Evolutionary conservation across 2,888 invertebrate genomes (phyloP).

Genomic region (Pemphredon lugubris): DNA sequence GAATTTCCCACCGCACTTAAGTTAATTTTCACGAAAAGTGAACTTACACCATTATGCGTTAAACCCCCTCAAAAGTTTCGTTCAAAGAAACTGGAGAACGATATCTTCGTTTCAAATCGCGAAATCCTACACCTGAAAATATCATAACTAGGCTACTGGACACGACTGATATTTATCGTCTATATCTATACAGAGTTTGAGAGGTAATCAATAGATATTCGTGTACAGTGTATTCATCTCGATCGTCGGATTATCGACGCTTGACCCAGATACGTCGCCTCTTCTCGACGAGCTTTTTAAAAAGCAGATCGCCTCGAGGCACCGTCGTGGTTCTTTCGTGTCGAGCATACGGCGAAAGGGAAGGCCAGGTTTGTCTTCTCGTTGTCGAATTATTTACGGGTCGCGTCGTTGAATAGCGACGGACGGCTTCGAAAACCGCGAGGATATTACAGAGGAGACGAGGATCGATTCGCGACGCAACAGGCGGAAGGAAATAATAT

Average conservation of each 20-base stretch:
- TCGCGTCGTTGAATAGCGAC: constrained; percentile 38
- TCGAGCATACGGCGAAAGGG: background rate
- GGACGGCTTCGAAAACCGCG: constrained; percentile 31
- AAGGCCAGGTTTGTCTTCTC: constrained; percentile 14
- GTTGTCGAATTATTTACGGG: constrained; percentile 37
- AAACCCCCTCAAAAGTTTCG: no score
- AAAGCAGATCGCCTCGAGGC: background rate
- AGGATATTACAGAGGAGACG: constrained; percentile 29
- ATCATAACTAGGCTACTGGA: no score
- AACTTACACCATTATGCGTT: no score
- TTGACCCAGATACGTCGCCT: constrained; percentile 8
- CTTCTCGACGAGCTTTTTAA: background rate
- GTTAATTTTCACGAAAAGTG: no score
- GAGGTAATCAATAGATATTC: background rate
- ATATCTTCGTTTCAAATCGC: no score
- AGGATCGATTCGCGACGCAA: constrained; percentile 53
- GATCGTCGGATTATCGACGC: constrained; percentile 1
- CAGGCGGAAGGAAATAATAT: constrained; percentile 60
- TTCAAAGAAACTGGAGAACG: no score
- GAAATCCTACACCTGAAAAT: no score
- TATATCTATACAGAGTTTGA: no score
- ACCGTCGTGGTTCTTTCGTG: background rate
- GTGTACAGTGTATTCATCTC: background rate
- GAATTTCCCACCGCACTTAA: no score
- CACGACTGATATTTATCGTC: no score